Conservation (phyloP, 2,888 invertebrate genomes). For the Colletes collaris region DNA sequence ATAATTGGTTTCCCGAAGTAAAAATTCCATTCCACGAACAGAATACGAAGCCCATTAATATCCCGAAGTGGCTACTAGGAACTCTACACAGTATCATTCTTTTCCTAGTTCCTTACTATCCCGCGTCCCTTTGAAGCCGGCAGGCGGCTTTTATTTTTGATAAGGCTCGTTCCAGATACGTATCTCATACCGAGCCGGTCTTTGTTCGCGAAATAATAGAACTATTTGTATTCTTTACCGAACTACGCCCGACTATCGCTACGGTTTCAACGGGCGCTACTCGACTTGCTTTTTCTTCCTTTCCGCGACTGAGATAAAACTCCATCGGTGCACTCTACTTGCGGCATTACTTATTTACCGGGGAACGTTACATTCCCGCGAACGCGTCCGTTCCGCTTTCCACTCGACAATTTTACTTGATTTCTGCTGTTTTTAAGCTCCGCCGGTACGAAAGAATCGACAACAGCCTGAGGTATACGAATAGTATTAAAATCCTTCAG, state of each 20-base stretch:
- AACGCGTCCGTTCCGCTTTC: conserved; percentile 31
- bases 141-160: conserved; percentile 41
- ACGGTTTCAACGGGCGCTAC: conserved; percentile 24
- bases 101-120: conserved; percentile 12
- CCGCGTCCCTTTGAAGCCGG: conserved; percentile 26
- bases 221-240: conserved; percentile 55
- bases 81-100: conserved; percentile 14
- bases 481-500: too few species aligned
- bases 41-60: not conserved
- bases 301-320: conserved; percentile 18
- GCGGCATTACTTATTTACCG: conserved; percentile 50
- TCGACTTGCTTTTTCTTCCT: conserved; percentile 16
- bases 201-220: conserved; percentile 52
- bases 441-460: not conserved
- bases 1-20: too few species aligned
- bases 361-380: conserved; percentile 17
- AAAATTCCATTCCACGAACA: not conserved
- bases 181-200: conserved; percentile 13
- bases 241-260: conserved; percentile 33
- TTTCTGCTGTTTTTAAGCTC: conserved; percentile 15
- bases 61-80: conserved; percentile 14
- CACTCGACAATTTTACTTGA: not conserved
- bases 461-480: too few species aligned
- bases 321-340: conserved; percentile 17
- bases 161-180: conserved; percentile 43